phyloP scores from a whole-genome alignment of 2,888 invertebrate genomes.

The Myopa tessellatipennis region DNA sequence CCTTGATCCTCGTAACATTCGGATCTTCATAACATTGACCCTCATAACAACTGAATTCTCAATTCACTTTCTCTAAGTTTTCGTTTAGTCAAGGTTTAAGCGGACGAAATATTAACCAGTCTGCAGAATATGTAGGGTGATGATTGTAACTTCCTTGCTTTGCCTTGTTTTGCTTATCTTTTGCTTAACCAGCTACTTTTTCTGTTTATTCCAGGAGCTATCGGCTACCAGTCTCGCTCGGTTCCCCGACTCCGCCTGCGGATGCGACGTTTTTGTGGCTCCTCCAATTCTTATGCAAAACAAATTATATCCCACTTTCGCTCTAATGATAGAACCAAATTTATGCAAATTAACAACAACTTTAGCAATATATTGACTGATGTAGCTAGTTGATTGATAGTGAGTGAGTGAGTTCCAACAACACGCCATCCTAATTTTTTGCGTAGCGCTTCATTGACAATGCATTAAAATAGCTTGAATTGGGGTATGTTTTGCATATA shows the following conservation, averaged over 20 bases:
- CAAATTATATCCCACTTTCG: slow-evolving; percentile 8
- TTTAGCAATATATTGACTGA: slow-evolving; percentile 8
- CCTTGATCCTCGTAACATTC: too few relatives aligned
- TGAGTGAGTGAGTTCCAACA: slow-evolving; percentile 3
- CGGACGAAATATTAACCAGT: too few relatives aligned
- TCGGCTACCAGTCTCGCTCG: neutral
- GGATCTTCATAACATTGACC: too few relatives aligned
- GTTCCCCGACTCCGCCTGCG: neutral
- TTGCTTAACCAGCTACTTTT: neutral
- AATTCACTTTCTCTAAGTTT: too few relatives aligned
- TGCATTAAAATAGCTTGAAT: neutral
- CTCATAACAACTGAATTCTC: too few relatives aligned
- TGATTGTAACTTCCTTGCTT: too few relatives aligned
- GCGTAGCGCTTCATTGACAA: slow-evolving; percentile 6
- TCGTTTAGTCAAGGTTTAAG: too few relatives aligned
- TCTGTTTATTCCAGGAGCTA: neutral
- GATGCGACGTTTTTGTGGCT: slow-evolving; percentile 6
- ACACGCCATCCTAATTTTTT: neutral
- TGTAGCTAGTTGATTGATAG: slow-evolving; percentile 1
- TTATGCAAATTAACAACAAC: slow-evolving; percentile 32
- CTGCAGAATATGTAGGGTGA: too few relatives aligned
- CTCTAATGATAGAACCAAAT: slow-evolving; percentile 28
- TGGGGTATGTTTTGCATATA: slow-evolving; percentile 1
- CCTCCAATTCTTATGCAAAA: slow-evolving; percentile 16
- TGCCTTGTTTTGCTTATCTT: too few relatives aligned